A percentile compares a stretch with the other conserved stretches of the same genome.
Evolutionary conservation across 2,113 vertebrate species (phyloP).

Genomic region (Fulica atra): DNA sequence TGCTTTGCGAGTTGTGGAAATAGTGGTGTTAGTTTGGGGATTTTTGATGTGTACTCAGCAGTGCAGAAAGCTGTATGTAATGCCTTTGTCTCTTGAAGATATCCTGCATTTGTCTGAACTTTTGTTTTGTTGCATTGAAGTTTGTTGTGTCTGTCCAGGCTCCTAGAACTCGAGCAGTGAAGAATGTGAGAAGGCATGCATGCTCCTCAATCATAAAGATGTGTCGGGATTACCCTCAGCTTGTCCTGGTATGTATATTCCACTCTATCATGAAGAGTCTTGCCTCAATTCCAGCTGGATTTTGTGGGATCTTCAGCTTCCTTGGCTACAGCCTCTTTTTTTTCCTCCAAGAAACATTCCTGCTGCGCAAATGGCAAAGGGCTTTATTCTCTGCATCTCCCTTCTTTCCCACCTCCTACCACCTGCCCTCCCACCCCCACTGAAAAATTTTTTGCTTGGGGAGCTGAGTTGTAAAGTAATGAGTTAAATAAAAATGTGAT

Average conservation of each 20-base stretch:
- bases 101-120: constrained; percentile 43
- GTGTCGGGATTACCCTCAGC: constrained; percentile 91
- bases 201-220: constrained; percentile 95
- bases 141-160: constrained; percentile 76
- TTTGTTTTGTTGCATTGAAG: constrained; percentile 50
- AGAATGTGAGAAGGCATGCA: constrained; percentile 93
- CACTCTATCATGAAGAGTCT: neutral
- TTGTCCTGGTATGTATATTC: constrained; percentile 84
- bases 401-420: neutral
- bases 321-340: neutral
- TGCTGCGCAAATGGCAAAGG: neutral
- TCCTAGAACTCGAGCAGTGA: constrained; percentile 89
- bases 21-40: neutral
- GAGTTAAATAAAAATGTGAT: neutral
- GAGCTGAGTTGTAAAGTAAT: neutral
- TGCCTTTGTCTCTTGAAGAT: neutral
- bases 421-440: accelerated
- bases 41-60: neutral
- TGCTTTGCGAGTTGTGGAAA: neutral
- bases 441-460: neutral
- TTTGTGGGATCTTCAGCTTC: neutral
- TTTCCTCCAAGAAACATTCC: neutral
- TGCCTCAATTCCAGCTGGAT: neutral
- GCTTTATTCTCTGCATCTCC: neutral
- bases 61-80: neutral